phyloP scores from a whole-genome alignment of 1,140 invertebrate species.

The Lucilia sericata region DNA sequence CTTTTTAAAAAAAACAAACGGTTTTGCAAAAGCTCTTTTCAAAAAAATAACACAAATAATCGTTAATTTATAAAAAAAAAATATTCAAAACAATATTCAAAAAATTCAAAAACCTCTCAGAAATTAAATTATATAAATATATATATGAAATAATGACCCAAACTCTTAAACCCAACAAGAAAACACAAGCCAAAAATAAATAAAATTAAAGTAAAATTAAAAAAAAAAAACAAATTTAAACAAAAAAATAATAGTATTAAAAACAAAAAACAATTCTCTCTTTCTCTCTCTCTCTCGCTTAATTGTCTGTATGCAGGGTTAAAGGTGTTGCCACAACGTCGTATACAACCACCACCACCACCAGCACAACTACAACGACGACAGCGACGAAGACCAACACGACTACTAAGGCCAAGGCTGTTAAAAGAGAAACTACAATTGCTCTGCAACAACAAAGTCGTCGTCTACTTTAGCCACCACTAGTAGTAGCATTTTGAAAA shows the following conservation, averaged over 20 bases:
- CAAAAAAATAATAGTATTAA: conserved; percentile 48
- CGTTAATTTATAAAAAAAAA: background rate
- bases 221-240: conserved; percentile 48
- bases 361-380: background rate
- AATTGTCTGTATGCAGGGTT: conserved; percentile 68
- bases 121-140: background rate
- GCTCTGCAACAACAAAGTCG: too few relatives aligned
- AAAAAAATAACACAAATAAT: background rate
- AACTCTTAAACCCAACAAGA: conserved; percentile 20
- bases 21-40: background rate
- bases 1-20: background rate
- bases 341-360: background rate
- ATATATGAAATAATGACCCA: conserved; percentile 49
- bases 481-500: too few relatives aligned
- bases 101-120: conserved; percentile 56
- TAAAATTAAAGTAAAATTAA: conserved; percentile 38
- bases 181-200: background rate
- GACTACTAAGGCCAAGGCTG: background rate
- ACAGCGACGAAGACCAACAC: background rate
- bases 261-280: conserved; percentile 51
- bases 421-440: too few relatives aligned
- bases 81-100: conserved; percentile 52
- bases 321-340: conserved; percentile 46
- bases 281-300: conserved; percentile 62
- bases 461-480: background rate